These are phyloP conservation scores for Platyura marginata DNA, from an alignment of 1,140 invertebrate genomes.

Conservation along the genomic window DNA sequence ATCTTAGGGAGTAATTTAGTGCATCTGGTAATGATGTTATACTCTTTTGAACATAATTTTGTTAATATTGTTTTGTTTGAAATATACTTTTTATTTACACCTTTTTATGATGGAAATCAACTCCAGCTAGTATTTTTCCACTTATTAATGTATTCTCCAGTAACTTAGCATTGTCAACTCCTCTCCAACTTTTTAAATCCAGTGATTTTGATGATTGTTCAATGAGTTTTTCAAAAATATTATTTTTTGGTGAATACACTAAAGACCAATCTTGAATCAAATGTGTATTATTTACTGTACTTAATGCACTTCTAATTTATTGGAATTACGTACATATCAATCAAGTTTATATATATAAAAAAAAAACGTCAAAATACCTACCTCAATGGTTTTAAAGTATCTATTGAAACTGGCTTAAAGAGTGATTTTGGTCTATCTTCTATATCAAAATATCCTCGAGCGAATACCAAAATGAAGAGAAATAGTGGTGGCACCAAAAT, in stretches of 20 bases:
- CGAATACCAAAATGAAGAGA: slow-evolving; percentile 43
- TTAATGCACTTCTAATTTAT: no score
- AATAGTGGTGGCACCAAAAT: slow-evolving; percentile 49
- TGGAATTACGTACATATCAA: no score
- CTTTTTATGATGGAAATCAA: neutral
- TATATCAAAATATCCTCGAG: slow-evolving; percentile 34
- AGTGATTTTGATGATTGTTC: neutral
- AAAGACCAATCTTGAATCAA: neutral
- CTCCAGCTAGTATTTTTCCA: neutral
- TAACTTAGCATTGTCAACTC: neutral
- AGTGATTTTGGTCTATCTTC: no score
- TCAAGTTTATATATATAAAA: no score
- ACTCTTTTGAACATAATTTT: neutral
- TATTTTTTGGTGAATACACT: neutral
- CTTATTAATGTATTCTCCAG: neutral
- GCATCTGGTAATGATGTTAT: neutral
- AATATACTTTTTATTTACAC: neutral
- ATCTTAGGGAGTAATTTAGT: slow-evolving; percentile 4
- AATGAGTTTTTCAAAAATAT: neutral
- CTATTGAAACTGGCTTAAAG: no score
- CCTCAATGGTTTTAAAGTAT: no score
- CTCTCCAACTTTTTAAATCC: neutral
- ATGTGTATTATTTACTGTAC: no score
- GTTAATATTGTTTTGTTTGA: neutral
- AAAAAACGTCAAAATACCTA: no score